A percentile compares a stretch with the other conserved stretches of the same genome.
Conservation (phyloP, 2,113 vertebrate genomes). For the Strix uralensis region DNA sequence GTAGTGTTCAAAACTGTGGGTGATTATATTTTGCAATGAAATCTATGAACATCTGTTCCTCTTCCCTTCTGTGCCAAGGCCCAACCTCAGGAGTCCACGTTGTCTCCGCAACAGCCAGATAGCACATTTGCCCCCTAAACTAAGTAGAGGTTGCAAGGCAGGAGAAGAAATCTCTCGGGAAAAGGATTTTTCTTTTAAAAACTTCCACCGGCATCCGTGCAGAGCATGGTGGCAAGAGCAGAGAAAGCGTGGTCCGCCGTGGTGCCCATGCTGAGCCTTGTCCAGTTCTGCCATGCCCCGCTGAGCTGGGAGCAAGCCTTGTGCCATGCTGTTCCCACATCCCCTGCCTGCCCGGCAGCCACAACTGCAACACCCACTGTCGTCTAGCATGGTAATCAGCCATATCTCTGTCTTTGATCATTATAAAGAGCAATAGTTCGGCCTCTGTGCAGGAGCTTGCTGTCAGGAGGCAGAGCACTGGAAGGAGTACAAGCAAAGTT, state of each 20-base stretch:
- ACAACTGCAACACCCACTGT: neutral
- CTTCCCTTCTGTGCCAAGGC: conserved; percentile 11
- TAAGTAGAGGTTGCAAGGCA: neutral
- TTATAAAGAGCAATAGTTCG: neutral
- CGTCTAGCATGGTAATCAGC: rapidly evolving
- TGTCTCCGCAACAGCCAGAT: neutral
- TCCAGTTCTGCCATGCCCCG: neutral
- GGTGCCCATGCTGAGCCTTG: neutral
- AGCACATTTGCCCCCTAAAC: conserved; percentile 5
- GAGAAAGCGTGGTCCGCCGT: neutral
- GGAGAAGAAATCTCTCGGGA: neutral
- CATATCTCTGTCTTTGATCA: neutral
- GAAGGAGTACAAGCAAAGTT: neutral
- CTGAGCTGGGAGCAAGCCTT: neutral
- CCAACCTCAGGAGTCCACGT: neutral
- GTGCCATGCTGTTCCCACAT: neutral
- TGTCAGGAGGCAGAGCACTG: neutral
- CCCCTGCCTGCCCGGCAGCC: neutral
- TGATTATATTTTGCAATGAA: conserved; percentile 30
- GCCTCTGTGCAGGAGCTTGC: neutral
- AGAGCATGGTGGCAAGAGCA: rapidly evolving
- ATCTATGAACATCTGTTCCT: conserved; percentile 34
- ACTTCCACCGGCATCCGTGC: neutral
- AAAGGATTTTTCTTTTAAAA: neutral
- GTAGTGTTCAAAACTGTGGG: neutral